Base-by-base conservation (phyloP, 2,113 vertebrate genomes). In the Xenopus laevis region DNA sequence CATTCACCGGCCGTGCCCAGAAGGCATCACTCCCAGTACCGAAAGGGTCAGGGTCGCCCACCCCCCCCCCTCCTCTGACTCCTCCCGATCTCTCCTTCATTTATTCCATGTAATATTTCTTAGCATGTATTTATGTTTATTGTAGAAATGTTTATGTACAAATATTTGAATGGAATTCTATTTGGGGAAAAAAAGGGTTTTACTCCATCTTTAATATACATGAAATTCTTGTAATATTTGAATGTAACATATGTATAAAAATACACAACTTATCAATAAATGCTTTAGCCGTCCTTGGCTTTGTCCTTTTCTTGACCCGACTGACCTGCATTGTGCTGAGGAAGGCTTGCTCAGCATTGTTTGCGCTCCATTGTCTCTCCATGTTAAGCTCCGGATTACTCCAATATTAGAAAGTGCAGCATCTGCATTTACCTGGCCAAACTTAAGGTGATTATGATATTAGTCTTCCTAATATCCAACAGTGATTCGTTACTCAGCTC, bases 161-260 rank as follows among this genome's bases (percentile, higher is more conserved):
- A 82, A 78, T 80, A 84, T 83, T 90, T 91, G 86, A 89, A 91
- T 90, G 89, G 79, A 87, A 89, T 83, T 84, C 77, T 84, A 81
- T 88, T 86, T 87, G 87, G 17, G 15, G 53, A 55, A 50, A 50
- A 50, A 88, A 87, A 69, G 53, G 88, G 89, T 87, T 93, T 85
- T 83, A 88, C 85, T 89, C 87, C 81, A 85, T 84, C 78, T 92
- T 95, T 92, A 93, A 91, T 93, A 94, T 92, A 91, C 86, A 79
- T 81, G 89, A 85, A 91, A 93, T 93, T 92, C 81, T 88, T 95
- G 92, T 95, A 94, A 88, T 89, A 93, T 86, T 83, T 85, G 83
- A 85, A 88, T 93, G 88, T 92, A 91, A 82, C 80, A 87, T 89
- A 89, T 93, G 86, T 91, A 91, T 87, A 92, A 89, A 86, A 83